Conservation (phyloP, 2,113 vertebrate species). For the Eptatretus burgeri region DNA sequence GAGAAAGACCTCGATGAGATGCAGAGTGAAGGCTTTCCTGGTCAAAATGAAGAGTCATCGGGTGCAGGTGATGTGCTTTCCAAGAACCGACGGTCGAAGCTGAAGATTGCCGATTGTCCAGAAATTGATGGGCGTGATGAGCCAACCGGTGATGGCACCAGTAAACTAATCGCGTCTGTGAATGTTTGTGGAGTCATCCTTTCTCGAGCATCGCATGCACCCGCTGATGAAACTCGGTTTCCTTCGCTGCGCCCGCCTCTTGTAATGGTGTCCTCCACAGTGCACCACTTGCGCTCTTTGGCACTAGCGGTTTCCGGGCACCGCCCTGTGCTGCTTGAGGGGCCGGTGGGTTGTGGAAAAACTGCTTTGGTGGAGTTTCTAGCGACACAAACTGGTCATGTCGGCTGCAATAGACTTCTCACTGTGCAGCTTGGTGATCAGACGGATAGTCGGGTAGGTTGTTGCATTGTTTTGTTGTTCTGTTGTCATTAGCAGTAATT, state of each 20-base stretch:
- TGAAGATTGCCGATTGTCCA: background rate
- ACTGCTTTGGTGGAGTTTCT: conserved; percentile 54
- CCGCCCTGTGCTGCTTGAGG: conserved; percentile 62
- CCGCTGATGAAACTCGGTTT: background rate
- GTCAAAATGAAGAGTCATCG: no score
- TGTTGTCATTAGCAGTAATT: no score
- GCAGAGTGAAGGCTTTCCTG: no score
- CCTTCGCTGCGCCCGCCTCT: conserved; percentile 14
- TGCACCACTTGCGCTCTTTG: conserved; percentile 45
- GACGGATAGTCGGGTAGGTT: conserved; percentile 73
- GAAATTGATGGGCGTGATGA: background rate
- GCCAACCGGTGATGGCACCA: background rate
- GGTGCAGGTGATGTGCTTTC: background rate
- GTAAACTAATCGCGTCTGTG: background rate
- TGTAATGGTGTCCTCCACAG: conserved; percentile 53
- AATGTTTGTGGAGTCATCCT: background rate
- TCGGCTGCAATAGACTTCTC: conserved; percentile 38
- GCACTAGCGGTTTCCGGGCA: conserved; percentile 51
- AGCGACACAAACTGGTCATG: conserved; percentile 44
- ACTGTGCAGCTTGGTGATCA: conserved; percentile 94
- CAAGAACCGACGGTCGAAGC: background rate
- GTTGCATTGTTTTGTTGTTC: no score
- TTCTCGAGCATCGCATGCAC: conserved; percentile 14
- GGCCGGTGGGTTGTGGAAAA: conserved; percentile 79
- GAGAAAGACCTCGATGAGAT: no score